Evolutionary conservation across 2,888 invertebrate genomes (phyloP).

Genomic region (Icerya purchasi): DNA sequence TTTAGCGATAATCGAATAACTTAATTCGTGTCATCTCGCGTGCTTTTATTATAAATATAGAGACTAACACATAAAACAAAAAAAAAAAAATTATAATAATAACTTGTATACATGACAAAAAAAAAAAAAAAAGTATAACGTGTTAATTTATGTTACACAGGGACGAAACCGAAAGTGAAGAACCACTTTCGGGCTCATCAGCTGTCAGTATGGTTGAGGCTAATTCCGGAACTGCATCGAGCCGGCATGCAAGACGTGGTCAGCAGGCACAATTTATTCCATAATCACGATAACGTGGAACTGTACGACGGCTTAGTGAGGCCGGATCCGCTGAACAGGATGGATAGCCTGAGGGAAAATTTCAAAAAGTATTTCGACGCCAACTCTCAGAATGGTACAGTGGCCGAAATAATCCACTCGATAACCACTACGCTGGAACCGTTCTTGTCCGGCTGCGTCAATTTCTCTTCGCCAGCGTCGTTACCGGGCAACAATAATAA

Average conservation of each 20-base stretch:
- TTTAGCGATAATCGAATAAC: too few relatives aligned
- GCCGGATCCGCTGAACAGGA: slow-evolving; percentile 54
- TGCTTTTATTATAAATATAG: too few relatives aligned
- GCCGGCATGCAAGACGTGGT: slow-evolving; percentile 69
- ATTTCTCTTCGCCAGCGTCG: slow-evolving; percentile 26
- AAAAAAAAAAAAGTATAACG: too few relatives aligned
- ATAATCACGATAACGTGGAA: slow-evolving; percentile 68
- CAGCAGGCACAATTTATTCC: slow-evolving; percentile 67
- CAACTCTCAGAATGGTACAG: slow-evolving; percentile 18
- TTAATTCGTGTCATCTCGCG: too few relatives aligned
- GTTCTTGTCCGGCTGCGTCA: slow-evolving; percentile 47
- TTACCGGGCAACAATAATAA: not conserved
- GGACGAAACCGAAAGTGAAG: slow-evolving; percentile 71
- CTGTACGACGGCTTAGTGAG: slow-evolving; percentile 75
- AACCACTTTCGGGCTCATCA: slow-evolving; percentile 90
- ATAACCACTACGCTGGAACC: slow-evolving; percentile 41
- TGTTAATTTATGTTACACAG: slow-evolving; percentile 39
- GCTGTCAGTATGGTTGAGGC: slow-evolving; percentile 79
- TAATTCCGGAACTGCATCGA: slow-evolving; percentile 74
- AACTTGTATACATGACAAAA: too few relatives aligned
- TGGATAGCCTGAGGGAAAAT: slow-evolving; percentile 18
- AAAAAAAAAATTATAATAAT: too few relatives aligned
- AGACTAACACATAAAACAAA: too few relatives aligned
- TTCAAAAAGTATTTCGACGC: not conserved
- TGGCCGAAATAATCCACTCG: slow-evolving; percentile 26